A percentile compares a stretch with the other conserved stretches of the same genome.
phyloP scores from a whole-genome alignment of 2,113 vertebrate species.

The Pteronura brasiliensis region DNA sequence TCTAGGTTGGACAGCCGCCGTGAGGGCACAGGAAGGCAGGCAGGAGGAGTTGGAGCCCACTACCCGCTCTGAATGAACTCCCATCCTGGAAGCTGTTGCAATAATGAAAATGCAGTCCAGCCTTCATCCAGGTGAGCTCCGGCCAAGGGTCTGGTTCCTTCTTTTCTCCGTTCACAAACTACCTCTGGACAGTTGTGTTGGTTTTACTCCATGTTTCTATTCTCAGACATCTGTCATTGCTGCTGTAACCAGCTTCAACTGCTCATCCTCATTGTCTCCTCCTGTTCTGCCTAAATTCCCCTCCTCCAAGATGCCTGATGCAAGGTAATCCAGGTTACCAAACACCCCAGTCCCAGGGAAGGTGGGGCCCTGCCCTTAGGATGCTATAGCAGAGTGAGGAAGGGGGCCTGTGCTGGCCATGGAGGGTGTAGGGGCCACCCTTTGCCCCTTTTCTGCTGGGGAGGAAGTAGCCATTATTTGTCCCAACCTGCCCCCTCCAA shows the following conservation, averaged over 20 bases:
- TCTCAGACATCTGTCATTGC: conserved; percentile 78
- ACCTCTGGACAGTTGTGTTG: conserved; percentile 86
- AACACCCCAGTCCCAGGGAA: conserved; percentile 48
- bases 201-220: conserved; percentile 75
- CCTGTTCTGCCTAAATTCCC: not conserved
- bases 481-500: conserved; percentile 41
- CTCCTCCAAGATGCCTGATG: conserved; percentile 11
- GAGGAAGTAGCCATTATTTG: conserved; percentile 31
- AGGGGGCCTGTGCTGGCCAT: not conserved
- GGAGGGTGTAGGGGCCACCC: conserved; percentile 6
- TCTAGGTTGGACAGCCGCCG: not conserved
- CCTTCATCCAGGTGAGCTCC: not conserved
- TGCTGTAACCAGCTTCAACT: conserved; percentile 74
- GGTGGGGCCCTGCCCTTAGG: conserved; percentile 44
- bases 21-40: not conserved
- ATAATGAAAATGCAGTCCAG: not conserved
- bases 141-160: conserved; percentile 70
- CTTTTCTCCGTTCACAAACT: conserved; percentile 84
- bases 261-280: conserved; percentile 27
- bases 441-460: conserved; percentile 3
- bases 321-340: conserved; percentile 16
- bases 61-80: not conserved
- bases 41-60: not conserved
- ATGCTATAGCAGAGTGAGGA: conserved; percentile 55
- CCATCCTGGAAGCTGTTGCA: not conserved